A percentile compares a stretch with the other conserved stretches of the same genome.
Conservation (phyloP, 2,888 invertebrate species). For the Dryobota labecula region DNA sequence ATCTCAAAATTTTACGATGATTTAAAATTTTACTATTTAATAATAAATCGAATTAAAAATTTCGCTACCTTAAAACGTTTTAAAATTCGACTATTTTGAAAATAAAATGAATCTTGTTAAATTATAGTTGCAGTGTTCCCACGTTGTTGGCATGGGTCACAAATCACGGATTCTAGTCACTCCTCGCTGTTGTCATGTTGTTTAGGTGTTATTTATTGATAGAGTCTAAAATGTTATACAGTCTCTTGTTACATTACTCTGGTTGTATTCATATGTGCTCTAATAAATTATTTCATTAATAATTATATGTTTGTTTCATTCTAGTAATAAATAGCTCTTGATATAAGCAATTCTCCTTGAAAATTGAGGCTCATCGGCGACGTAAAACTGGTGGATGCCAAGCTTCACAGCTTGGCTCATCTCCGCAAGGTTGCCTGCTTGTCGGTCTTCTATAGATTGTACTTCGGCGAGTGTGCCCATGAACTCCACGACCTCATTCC, state of each 20-base stretch:
- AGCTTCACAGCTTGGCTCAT: too few species aligned
- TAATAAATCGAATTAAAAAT: conserved; percentile 34
- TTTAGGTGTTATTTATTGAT: conserved; percentile 79
- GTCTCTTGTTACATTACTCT: conserved; percentile 84
- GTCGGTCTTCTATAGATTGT: too few species aligned
- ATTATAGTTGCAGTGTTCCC: conserved; percentile 63
- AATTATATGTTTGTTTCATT: conserved; percentile 40
- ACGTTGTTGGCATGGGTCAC: conserved; percentile 56
- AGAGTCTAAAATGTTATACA: conserved; percentile 83
- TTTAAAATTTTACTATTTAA: conserved; percentile 50
- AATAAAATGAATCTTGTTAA: conserved; percentile 54
- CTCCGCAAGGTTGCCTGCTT: too few species aligned
- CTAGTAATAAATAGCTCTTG: background rate
- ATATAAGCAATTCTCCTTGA: conserved; percentile 2
- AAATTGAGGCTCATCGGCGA: too few species aligned
- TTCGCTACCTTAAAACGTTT: conserved; percentile 44
- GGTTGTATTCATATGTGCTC: conserved; percentile 86
- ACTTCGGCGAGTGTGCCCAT: too few species aligned
- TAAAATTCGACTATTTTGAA: conserved; percentile 52
- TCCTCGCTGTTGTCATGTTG: conserved; percentile 82
- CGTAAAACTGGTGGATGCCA: too few species aligned
- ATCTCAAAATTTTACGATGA: conserved; percentile 30
- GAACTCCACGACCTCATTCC: too few species aligned
- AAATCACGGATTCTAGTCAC: conserved; percentile 73
- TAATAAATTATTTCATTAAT: conserved; percentile 83